phyloP scores from a whole-genome alignment of 2,797 vertebrate species.

The Scyliorhinus canicula region DNA sequence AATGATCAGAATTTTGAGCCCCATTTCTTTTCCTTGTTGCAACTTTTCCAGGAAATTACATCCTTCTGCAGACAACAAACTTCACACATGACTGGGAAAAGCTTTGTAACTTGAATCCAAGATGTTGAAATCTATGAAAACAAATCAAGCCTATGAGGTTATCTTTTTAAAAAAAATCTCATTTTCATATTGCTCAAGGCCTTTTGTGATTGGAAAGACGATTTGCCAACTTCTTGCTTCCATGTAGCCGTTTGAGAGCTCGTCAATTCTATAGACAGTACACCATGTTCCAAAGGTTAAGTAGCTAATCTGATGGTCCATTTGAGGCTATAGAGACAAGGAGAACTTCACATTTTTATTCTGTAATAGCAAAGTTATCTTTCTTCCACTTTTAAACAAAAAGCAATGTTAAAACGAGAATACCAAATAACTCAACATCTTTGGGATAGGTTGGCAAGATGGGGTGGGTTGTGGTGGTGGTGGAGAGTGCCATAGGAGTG shows the following conservation, averaged over 20 bases:
- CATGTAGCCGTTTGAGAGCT: background rate
- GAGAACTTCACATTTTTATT: background rate
- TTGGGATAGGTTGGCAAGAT: too few species aligned
- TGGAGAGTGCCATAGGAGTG: too few species aligned
- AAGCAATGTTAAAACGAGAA: background rate
- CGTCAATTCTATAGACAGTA: conserved; percentile 10
- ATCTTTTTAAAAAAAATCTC: background rate
- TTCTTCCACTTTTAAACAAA: background rate
- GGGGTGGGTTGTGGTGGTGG: too few species aligned
- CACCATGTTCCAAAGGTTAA: background rate
- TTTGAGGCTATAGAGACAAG: background rate
- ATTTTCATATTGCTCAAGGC: conserved; percentile 6
- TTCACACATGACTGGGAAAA: background rate
- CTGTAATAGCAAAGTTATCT: background rate
- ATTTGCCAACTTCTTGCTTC: conserved; percentile 17
- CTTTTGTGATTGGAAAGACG: background rate
- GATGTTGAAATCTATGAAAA: conserved; percentile 16
- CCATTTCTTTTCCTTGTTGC: background rate
- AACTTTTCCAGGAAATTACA: background rate
- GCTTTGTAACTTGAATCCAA: background rate
- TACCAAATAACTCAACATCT: background rate
- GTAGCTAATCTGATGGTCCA: background rate
- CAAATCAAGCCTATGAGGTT: background rate
- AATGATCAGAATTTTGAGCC: background rate
- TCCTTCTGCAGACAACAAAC: background rate